Evolutionary conservation across 2,888 invertebrate species (phyloP).

Genomic region (Cantharis rustica): DNA sequence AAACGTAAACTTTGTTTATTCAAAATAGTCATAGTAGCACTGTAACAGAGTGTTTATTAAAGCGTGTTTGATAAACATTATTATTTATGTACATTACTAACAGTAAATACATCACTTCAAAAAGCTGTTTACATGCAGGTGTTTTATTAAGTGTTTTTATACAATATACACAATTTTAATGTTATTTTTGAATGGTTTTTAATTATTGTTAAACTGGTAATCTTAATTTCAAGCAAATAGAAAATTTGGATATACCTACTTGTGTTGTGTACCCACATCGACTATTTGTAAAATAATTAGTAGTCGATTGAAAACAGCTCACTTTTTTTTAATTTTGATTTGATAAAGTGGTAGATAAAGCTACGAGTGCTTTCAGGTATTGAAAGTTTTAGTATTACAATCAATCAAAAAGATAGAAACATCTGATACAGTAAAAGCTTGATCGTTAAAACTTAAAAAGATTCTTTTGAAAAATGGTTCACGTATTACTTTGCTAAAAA

Average conservation of each 20-base stretch:
- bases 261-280: neutral
- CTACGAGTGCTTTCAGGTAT: slow-evolving; percentile 5
- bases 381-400: slow-evolving; percentile 10
- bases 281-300: neutral
- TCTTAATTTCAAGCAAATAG: neutral
- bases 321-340: slow-evolving; percentile 2
- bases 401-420: slow-evolving; percentile 5
- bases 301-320: neutral
- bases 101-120: neutral
- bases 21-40: no score
- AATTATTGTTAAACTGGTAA: neutral
- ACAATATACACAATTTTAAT: neutral
- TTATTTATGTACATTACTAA: neutral
- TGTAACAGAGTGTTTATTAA: no score
- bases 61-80: neutral
- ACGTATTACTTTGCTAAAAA: neutral
- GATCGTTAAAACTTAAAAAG: neutral
- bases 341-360: slow-evolving; percentile 19
- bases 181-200: neutral
- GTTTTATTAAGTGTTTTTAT: neutral
- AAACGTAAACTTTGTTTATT: no score
- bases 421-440: neutral
- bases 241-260: neutral
- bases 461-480: neutral
- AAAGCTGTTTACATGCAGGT: neutral